Evolutionary conservation across 1,140 invertebrate species (phyloP), one percentile per base, ranked within the genome.

Genomic region (Drosophila pseudoobscura): DNA sequence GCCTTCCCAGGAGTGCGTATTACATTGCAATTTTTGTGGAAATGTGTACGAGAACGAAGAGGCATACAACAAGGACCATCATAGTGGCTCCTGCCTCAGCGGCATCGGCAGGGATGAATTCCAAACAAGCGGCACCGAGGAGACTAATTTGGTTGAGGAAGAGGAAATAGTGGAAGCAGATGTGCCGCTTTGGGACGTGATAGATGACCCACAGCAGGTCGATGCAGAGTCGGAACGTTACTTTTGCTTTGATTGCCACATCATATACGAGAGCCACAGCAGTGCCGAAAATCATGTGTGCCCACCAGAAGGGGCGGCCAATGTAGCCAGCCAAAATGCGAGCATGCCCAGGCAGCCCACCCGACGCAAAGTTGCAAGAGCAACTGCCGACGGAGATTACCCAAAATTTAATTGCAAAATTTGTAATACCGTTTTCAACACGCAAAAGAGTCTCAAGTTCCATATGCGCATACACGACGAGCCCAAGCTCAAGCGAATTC

Each of bases 391-490:
- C 2, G 29, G 11, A 9, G 43, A 44, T 29, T n/a, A n/a, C 6
- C 15, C 44, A 4, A 56, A 20, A 8, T 64, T 65, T 26, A 57
- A 54, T 9, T 96, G 95, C 76, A 91, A 93, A 7, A 91, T 94
- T 22, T 96, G 95, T 72, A 93, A 93, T 11, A 96, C 95, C 0
- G 91, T 93, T 39, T 96, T 96, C 64, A 92, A 92, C 6, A 94
- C 94, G 0, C 94, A 94, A 50, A 96, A 95, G 90, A 80, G 78
- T 35, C 89, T 91, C 0, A 91, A 89, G 72, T 90, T 96, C 24
- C 95, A 96, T 82, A 94, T 93, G 69, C 92, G 94, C 50, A 96
- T 96, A 93, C 95, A 96, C 72, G 75, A 77, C 6, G 68, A 78
- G 13, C 94, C 94, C 22, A 94, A 94, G 1, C 90, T 95, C 1